These are phyloP conservation scores for Xiphias gladius DNA, from an alignment of 2,113 vertebrate genomes.

Conservation along the genomic window DNA sequence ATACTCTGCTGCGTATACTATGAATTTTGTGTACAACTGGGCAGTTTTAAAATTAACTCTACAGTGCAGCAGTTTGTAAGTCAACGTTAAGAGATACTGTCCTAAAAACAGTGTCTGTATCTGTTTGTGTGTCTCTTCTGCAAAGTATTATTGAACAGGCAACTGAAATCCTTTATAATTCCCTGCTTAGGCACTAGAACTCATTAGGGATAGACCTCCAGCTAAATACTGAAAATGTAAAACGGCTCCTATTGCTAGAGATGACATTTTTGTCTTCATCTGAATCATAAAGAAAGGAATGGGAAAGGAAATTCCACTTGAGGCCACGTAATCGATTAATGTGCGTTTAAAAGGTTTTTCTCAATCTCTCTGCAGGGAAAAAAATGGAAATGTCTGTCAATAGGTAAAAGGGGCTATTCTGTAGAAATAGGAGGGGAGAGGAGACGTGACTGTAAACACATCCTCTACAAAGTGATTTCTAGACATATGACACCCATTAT, in stretches of 20 bases:
- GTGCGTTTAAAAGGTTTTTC: slow-evolving; percentile 23
- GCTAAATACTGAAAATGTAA: not conserved
- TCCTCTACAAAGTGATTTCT: not conserved
- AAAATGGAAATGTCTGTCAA: slow-evolving; percentile 32
- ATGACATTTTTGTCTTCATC: not conserved
- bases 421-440: slow-evolving; percentile 32
- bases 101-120: too few relatives aligned
- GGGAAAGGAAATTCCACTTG: not conserved
- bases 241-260: not conserved
- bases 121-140: too few relatives aligned
- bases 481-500: not conserved
- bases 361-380: slow-evolving; percentile 23
- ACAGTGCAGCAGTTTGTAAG: too few relatives aligned
- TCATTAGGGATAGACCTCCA: too few relatives aligned
- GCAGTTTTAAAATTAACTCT: too few relatives aligned
- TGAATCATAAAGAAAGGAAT: not conserved
- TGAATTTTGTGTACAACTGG: too few relatives aligned
- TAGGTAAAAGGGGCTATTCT: slow-evolving; percentile 41
- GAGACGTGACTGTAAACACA: not conserved
- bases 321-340: not conserved
- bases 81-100: too few relatives aligned
- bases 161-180: too few relatives aligned
- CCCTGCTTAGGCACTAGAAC: too few relatives aligned
- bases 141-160: too few relatives aligned
- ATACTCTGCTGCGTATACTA: too few relatives aligned